phyloP scores from a whole-genome alignment of 2,113 vertebrate species.

The Crotalus tigris region DNA sequence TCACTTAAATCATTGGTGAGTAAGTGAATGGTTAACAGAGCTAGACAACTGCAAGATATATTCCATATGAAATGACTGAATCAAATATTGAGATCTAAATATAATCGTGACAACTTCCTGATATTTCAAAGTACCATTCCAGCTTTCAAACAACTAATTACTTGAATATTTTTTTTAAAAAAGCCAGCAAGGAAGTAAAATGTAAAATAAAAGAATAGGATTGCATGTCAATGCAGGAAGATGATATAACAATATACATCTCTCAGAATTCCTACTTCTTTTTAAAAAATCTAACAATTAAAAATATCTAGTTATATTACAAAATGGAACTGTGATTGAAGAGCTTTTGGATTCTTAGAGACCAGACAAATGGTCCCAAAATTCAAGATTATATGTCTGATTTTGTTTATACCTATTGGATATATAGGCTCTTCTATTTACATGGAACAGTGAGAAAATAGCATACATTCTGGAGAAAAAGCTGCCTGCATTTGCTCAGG shows the following conservation, averaged over 20 bases:
- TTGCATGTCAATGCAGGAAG: not conserved
- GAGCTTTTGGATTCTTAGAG: not conserved
- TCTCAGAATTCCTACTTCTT: not conserved
- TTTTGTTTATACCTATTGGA: not conserved
- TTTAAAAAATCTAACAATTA: not conserved
- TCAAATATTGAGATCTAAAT: not conserved
- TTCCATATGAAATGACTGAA: not conserved
- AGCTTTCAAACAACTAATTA: constrained; percentile 5
- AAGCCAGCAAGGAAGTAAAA: not conserved
- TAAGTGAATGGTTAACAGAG: not conserved
- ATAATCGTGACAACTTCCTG: not conserved
- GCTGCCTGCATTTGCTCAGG: not conserved
- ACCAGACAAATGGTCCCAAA: not conserved
- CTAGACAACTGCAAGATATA: not conserved
- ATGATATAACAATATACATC: not conserved
- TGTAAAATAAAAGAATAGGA: not conserved
- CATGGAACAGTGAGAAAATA: not conserved
- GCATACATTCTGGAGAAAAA: not conserved
- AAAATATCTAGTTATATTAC: not conserved
- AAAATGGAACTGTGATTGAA: not conserved
- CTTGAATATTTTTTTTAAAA: not conserved
- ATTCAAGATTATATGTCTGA: not conserved
- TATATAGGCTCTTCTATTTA: not conserved
- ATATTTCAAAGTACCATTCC: not conserved
- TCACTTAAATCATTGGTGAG: not conserved